Conservation (phyloP, 2,113 vertebrate genomes). For the Calidris pygmaea region DNA sequence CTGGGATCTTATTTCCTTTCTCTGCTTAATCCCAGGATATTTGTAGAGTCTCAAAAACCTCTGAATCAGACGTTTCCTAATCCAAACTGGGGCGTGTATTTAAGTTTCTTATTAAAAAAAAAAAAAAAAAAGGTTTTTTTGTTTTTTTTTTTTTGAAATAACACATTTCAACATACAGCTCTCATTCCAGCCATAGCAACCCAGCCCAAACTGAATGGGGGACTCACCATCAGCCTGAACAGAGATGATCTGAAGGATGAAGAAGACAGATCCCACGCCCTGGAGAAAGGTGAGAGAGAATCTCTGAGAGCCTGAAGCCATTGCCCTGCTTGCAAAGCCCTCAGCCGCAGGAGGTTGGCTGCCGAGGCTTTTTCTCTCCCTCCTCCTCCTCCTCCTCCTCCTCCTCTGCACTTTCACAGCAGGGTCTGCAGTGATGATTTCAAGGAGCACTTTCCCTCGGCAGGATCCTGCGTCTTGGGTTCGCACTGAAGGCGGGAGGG, state of each 20-base stretch:
- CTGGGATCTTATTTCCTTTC: slow-evolving; percentile 30
- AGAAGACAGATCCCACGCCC: slow-evolving; percentile 71
- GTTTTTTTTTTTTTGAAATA: background rate
- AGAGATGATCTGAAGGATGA: slow-evolving; percentile 67
- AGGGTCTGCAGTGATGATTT: slow-evolving; percentile 16
- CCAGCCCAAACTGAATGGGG: slow-evolving; percentile 13
- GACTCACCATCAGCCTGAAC: slow-evolving; percentile 81
- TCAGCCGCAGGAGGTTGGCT: slow-evolving; percentile 11
- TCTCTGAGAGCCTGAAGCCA: slow-evolving; percentile 54
- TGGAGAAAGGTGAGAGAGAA: slow-evolving; percentile 45
- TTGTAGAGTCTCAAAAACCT: slow-evolving; percentile 26
- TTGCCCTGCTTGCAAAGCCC: slow-evolving; percentile 44
- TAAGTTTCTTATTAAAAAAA: slow-evolving; percentile 1
- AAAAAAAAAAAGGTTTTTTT: background rate
- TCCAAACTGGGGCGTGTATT: background rate
- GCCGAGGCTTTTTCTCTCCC: slow-evolving; percentile 7
- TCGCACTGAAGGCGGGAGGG: slow-evolving; percentile 33
- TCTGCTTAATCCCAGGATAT: slow-evolving; percentile 6
- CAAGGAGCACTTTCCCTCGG: slow-evolving; percentile 38
- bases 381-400: background rate
- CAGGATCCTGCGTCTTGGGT: slow-evolving; percentile 40
- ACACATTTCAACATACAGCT: slow-evolving; percentile 1
- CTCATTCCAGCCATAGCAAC: slow-evolving; percentile 7
- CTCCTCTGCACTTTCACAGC: slow-evolving; percentile 21
- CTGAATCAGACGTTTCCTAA: slow-evolving; percentile 36